Evolutionary conservation across 2,888 invertebrate genomes (phyloP), one percentile per base, ranked within the genome.

Genomic region (Drosophila kambysellisi): DNA sequence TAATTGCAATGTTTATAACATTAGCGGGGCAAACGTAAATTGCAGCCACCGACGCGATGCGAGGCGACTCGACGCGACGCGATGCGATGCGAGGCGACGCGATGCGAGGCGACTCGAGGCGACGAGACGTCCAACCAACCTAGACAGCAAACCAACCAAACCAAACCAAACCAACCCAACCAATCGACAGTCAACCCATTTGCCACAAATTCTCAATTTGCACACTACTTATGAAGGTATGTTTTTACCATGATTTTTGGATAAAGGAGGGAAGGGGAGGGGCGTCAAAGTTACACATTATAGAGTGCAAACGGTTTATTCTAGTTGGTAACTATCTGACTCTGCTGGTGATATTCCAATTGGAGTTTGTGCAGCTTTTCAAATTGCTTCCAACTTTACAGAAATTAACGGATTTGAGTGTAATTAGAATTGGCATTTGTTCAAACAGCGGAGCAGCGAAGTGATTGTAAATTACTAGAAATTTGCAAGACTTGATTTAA

Each of bases 1-100:
- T 90, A 88, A 87, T 90, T 87, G 89, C 87, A 90, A 90, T 86
- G 79, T 90, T 90, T 86, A 83, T 79, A 88, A 72, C 86, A 90
- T 88, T 81, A 85, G 81, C 70, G 70, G 70, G 68, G 66, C 70
- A 65, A 67, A 63, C 80, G 85, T 76, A 77, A 88, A 87, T 89
- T 85, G 86, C 77, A 85, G 79, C 75, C 81, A 85, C 72, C 77
- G 83, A 86, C 74, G 81, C 78, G 52, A 71, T 68, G 81, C 72
- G 73, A 58, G 79, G 58, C 25, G 17, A 15, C 5, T 1, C 76
- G 81, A 88, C 74, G 80, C 78, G 54, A 73, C 72, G 76, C 74
- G 76, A 60, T 79, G 60, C 76, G 82, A 88, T 72, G 75, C 71
- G 82, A 88, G 74, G 75, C 77, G 53, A 73, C 74, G 69, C 71